Evolutionary conservation across 92 coral and sea anemone species (phyloP), one percentile per base, ranked within the genome.

Genomic region (Epizoanthus scotinus): DNA sequence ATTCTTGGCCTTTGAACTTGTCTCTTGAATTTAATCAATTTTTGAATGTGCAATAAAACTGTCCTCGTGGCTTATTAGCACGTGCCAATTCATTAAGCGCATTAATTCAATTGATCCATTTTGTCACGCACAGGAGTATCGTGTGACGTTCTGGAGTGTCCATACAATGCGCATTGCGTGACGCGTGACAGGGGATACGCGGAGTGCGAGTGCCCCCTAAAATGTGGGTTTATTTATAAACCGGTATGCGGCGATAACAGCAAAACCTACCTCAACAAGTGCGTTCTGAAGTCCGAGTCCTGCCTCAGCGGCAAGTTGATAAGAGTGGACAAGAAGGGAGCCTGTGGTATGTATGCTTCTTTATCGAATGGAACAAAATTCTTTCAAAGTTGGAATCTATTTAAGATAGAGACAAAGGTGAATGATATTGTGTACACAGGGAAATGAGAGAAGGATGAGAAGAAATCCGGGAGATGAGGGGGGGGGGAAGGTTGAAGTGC

Each of bases 221-320:
- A 65, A 15, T 89, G 92, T 28, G 62, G 71, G 56, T 79, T 85
- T 12, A 86, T 71, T 24, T 89, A 85, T 38, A 85, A 84, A 68
- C 89, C 84, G 13, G 93, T 92, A 25, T 92, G 97, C 62, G 97
- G 86, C 19, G 81, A 84, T 82, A 84, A 92, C 77, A 83, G 83
- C 61, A 78, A 82, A 66, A 84, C 85, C 2, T 92, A 86, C 61
- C 64, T 86, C 22, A 91, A 86, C 70, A 87, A 86, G 82, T 91
- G 96, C 78, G 85, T 65, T 34, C 61, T 91, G 24, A 90, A 77
- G 59, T 77, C 63, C 55, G 73, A 87, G 28, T 84, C 92, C 34
- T 92, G 97, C 79, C 34, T 36, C 25, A 55, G 60, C 18, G 83
- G 86, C 71, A 66, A 58, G 40, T 61, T 73, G 70, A 86, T 89